Percentiles rank a stretch among this genome's conserved stretches.
phyloP scores from a whole-genome alignment of 2,797 vertebrate species.

The Smutsia gigantea region DNA sequence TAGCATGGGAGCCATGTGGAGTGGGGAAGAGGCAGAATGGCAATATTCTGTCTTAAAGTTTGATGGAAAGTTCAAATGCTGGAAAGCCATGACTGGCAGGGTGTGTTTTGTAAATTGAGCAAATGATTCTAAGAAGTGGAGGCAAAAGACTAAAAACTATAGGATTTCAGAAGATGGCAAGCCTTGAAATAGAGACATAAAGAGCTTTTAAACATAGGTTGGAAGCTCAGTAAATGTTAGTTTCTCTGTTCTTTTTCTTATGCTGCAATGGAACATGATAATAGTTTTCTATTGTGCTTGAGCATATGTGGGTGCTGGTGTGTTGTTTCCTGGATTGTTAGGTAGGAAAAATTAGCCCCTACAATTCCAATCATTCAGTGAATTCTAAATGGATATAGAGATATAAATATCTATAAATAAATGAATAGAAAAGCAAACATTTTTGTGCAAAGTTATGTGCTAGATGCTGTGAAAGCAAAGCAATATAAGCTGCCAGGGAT shows the following conservation, averaged over 20 bases:
- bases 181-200: slow-evolving; percentile 22
- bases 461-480: not conserved
- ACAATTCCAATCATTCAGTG: slow-evolving; percentile 26
- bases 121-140: slow-evolving; percentile 46
- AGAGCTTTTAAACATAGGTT: slow-evolving; percentile 62
- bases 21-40: not conserved
- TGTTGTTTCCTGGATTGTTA: slow-evolving; percentile 2
- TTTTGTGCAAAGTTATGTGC: not conserved
- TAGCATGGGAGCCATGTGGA: not conserved
- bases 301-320: slow-evolving; percentile 42
- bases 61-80: not conserved
- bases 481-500: not conserved
- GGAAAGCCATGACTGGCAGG: not conserved
- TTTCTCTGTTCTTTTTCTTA: slow-evolving; percentile 54
- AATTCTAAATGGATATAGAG: not conserved
- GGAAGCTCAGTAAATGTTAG: slow-evolving; percentile 57
- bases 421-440: slow-evolving; percentile 11
- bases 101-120: slow-evolving; percentile 16
- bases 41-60: slow-evolving; percentile 20
- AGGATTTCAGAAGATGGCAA: slow-evolving; percentile 6
- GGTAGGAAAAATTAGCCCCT: slow-evolving; percentile 47
- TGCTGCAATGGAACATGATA: not conserved
- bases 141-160: not conserved
- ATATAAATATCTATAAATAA: slow-evolving; percentile 44
- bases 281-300: slow-evolving; percentile 42